A percentile compares a stretch with the other conserved stretches of the same genome.
These are phyloP conservation scores for Tineola bisselliella DNA, from an alignment of 2,888 invertebrate genomes.

Conservation along the genomic window DNA sequence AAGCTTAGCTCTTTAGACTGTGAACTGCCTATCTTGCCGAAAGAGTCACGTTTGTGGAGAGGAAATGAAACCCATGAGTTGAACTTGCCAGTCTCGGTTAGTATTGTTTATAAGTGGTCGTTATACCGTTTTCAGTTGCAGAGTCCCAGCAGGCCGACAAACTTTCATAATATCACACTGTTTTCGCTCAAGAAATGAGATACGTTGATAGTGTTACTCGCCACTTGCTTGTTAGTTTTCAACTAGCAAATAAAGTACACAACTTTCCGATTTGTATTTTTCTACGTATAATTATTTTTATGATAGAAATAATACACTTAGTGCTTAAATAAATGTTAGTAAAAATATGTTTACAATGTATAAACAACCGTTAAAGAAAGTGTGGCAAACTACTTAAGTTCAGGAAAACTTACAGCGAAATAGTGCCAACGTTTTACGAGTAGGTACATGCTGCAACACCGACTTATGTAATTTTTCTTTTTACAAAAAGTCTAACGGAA, in stretches of 20 bases:
- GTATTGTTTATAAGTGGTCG: constrained; percentile 23
- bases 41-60: constrained; percentile 74
- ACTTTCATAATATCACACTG: background rate
- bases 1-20: constrained; percentile 72
- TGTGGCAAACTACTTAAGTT: constrained; percentile 1
- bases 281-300: too few species aligned
- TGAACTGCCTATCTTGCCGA: constrained; percentile 72
- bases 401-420: background rate
- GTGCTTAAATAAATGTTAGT: background rate
- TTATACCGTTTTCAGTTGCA: background rate
- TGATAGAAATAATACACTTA: too few species aligned
- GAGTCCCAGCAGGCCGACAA: background rate
- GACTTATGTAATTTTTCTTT: background rate
- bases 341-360: background rate
- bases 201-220: background rate
- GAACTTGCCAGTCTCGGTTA: constrained; percentile 73
- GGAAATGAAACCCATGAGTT: constrained; percentile 78
- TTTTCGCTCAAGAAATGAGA: background rate
- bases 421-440: constrained; percentile 1
- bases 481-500: background rate
- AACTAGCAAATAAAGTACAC: background rate
- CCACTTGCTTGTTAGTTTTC: background rate
- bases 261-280: background rate
- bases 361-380: background rate
- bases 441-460: background rate